Evolutionary conservation across 2,888 invertebrate species (phyloP), one percentile per base, ranked within the genome.

Genomic region (Melinaea marsaeus): DNA sequence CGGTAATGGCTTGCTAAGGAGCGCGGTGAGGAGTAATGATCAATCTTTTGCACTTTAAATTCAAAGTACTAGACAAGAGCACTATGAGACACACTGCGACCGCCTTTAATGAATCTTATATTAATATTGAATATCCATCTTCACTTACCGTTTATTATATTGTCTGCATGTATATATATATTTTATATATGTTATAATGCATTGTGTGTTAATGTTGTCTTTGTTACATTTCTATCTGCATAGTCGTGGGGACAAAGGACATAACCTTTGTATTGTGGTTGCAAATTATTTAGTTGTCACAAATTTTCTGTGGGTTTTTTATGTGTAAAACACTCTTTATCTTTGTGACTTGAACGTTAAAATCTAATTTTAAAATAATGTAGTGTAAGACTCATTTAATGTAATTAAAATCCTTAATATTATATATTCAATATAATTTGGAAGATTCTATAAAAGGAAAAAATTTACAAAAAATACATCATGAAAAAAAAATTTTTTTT

Each of bases 21-120:
- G 70, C 62, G 66, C 63, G 60, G 71, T 71, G 65, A 64, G 59
- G 72, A 68, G 71, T 71, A 72, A 72, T 73, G 70, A 70, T 68
- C 61, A 65, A 70, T 63, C 67, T 69, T 67, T 67, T 65, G 64
- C 69, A 65, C 56, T 61, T 61, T 62, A 68, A 69, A 65, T 70
- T 67, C 66, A 66, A 69, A 70, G 69, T 73, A 68, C 62, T 66
- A 58, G 57, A 68, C 62, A 65, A 58, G 57, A 65, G 60, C 58
- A 62, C 62, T 68, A 13, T 33, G 61, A 33, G 67, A 71, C 66
- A 66, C 59, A 70, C 65, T 33, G 68, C 6, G 13, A 9, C 13
- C 45, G 5, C 11, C 46, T 55, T 46, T 2, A 35, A 55, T 13
- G 35, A 57, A 45, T 57, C 51, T 42, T 48, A 57, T 35, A 5